phyloP scores from a whole-genome alignment of 2,113 vertebrate genomes.

The Hydrolagus affinis region DNA sequence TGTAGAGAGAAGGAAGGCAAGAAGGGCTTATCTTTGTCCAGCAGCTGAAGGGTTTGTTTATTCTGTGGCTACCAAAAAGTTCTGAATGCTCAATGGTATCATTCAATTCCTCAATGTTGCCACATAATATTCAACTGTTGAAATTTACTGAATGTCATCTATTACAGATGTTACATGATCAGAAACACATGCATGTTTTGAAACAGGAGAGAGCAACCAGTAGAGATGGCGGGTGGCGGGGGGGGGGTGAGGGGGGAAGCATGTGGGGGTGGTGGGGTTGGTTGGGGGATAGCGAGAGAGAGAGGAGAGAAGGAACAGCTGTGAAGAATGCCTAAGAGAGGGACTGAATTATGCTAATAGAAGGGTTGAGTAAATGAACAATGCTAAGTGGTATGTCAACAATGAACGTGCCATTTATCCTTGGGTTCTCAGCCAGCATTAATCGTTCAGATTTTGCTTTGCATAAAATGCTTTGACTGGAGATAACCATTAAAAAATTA shows the following conservation, averaged over 20 bases:
- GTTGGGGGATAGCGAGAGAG: no score
- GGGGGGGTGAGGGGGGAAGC: no score
- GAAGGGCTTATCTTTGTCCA: background rate
- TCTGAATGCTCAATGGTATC: background rate
- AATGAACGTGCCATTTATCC: background rate
- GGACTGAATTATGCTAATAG: background rate
- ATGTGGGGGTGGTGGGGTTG: no score
- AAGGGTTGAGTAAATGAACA: slow-evolving; percentile 15
- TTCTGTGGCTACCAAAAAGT: slow-evolving; percentile 7
- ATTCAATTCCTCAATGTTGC: slow-evolving; percentile 19
- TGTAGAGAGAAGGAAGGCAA: no score
- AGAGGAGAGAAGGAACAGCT: no score
- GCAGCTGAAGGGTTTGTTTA: background rate
- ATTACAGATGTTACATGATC: slow-evolving; percentile 26
- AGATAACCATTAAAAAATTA: background rate
- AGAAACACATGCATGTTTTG: slow-evolving; percentile 26
- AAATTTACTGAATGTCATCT: slow-evolving; percentile 28
- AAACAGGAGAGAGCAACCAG: background rate
- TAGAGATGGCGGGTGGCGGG: no score
- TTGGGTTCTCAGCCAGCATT: no score
- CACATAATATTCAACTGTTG: slow-evolving; percentile 12
- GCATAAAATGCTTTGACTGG: slow-evolving; percentile 4
- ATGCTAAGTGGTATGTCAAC: background rate
- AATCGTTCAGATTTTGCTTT: background rate
- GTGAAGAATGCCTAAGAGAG: background rate